Evolutionary conservation across 2,113 vertebrate genomes (phyloP).

Genomic region (Aphyosemion australe): DNA sequence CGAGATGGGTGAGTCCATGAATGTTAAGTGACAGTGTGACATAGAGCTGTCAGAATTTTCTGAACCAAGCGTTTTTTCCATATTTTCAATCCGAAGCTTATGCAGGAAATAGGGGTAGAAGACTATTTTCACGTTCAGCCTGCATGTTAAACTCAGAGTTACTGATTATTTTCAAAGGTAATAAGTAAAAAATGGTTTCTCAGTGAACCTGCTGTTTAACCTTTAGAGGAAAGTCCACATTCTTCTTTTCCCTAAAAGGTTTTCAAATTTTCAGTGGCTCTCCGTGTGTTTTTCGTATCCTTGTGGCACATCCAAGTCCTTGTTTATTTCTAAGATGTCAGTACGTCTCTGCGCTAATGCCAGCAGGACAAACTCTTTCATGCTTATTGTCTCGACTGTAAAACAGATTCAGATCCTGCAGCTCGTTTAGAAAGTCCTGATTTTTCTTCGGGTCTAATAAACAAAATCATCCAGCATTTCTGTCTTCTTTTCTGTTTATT

Average conservation of each 20-base stretch:
- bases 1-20: no score
- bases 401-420: conserved; percentile 19
- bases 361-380: conserved; percentile 2
- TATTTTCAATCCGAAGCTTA: no score
- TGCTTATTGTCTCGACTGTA: conserved; percentile 19
- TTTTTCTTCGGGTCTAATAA: conserved; percentile 46
- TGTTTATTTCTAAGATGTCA: conserved; percentile 7
- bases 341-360: conserved; percentile 12
- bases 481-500: conserved; percentile 39
- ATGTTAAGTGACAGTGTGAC: no score
- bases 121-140: no score
- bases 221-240: background rate
- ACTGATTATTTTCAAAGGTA: no score
- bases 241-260: background rate
- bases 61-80: no score
- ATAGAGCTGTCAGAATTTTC: no score
- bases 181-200: no score
- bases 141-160: no score
- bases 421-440: conserved; percentile 24
- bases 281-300: background rate
- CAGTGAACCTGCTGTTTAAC: no score
- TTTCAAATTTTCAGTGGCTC: background rate
- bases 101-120: no score
- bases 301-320: conserved; percentile 5
- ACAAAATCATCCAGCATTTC: conserved; percentile 58